phyloP scores from a whole-genome alignment of 2,797 vertebrate genomes.

The Acrossocheilus fasciatus region DNA sequence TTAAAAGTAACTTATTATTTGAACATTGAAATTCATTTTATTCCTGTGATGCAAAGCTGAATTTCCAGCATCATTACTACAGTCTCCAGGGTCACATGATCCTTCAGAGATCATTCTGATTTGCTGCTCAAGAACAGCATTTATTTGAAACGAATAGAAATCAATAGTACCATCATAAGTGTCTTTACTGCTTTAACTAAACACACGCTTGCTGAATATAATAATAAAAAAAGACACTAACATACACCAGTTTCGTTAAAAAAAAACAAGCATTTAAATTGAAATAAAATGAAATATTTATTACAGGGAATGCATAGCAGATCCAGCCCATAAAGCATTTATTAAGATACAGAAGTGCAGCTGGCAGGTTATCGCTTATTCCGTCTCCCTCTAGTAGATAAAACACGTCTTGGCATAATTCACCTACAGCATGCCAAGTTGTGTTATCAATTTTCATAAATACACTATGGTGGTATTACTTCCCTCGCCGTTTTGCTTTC shows the following conservation, averaged over 20 bases:
- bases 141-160: not conserved
- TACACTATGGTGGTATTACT: not conserved
- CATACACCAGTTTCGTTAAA: not conserved
- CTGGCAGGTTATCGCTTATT: not conserved
- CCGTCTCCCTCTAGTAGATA: not conserved
- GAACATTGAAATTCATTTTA: not conserved
- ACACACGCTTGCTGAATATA: too few relatives aligned
- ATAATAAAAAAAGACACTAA: not conserved
- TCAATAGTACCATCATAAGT: too few relatives aligned
- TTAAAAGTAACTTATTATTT: not conserved
- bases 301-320: slow-evolving; percentile 21
- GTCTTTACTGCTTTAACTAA: not conserved
- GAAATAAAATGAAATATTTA: not conserved
- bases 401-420: not conserved
- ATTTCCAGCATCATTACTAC: not conserved
- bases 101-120: not conserved
- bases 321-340: not conserved
- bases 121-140: not conserved
- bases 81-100: not conserved
- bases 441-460: not conserved
- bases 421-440: not conserved
- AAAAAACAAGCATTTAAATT: slow-evolving; percentile 3
- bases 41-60: not conserved
- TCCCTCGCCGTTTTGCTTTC: not conserved
- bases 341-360: not conserved